These are phyloP conservation scores for Microtus ochrogaster DNA, from an alignment of 2,113 vertebrate genomes.

Conservation along the genomic window DNA sequence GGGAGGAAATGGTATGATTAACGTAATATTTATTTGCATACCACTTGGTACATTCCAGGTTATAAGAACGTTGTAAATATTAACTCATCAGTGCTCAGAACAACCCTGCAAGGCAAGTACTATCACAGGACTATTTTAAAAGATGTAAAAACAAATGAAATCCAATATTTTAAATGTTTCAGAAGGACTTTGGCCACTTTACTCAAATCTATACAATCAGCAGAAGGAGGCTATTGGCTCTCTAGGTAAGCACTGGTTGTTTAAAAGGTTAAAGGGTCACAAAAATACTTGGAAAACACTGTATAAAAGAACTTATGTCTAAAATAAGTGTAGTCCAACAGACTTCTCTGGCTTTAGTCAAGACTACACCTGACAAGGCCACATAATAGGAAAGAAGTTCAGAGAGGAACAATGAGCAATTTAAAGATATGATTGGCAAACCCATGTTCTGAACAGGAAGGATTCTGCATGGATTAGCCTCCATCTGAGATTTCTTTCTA, in stretches of 20 bases:
- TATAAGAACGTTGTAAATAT: background rate
- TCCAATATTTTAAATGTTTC: background rate
- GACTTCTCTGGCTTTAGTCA: background rate
- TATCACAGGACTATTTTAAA: background rate
- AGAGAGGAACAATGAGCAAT: background rate
- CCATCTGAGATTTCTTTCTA: background rate
- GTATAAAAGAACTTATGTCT: background rate
- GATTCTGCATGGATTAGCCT: background rate
- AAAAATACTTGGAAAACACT: constrained; percentile 3
- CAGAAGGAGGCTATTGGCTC: background rate
- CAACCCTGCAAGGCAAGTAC: background rate
- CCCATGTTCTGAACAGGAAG: background rate
- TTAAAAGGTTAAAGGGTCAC: background rate
- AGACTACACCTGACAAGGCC: background rate
- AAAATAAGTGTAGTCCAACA: background rate
- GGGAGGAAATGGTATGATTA: background rate
- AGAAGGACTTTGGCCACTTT: background rate
- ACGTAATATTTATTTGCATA: background rate
- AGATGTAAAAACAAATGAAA: background rate
- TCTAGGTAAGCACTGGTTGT: background rate
- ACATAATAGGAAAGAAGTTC: background rate
- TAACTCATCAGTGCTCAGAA: background rate
- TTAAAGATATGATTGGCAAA: background rate
- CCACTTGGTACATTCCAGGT: background rate
- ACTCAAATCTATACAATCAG: background rate